Evolutionary conservation across 2,888 invertebrate genomes (phyloP).

Genomic region (Ichneumoninae sp.): DNA sequence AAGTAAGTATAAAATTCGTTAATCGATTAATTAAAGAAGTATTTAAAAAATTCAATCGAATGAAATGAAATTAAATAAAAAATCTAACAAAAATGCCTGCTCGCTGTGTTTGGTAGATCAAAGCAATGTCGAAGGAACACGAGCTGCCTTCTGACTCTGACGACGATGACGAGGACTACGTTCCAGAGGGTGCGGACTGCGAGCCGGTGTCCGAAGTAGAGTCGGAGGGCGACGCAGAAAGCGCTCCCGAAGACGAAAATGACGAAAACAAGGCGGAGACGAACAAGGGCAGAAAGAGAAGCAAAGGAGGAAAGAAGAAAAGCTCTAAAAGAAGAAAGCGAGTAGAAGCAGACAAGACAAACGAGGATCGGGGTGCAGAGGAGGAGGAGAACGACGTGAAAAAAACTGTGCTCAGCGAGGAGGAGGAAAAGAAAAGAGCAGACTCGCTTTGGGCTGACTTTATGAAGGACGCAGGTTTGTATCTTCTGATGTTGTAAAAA

Average conservation of each 20-base stretch:
- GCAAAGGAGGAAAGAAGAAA: conserved; percentile 73
- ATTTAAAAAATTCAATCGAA: not conserved
- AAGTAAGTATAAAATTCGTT: not conserved
- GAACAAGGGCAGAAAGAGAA: conserved; percentile 73
- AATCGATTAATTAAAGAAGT: not conserved
- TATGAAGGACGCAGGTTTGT: conserved; percentile 88
- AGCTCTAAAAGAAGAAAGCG: conserved; percentile 61
- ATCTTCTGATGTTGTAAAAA: not conserved
- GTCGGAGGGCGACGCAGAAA: conserved; percentile 88
- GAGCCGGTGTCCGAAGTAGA: conserved; percentile 89
- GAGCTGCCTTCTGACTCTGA: conserved; percentile 88
- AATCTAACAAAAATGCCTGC: not conserved
- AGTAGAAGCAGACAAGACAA: conserved; percentile 68
- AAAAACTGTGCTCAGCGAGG: conserved; percentile 84
- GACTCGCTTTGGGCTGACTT: conserved; percentile 93
- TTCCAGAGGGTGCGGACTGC: conserved; percentile 87
- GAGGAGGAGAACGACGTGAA: conserved; percentile 77
- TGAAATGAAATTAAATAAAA: not conserved
- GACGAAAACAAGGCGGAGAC: conserved; percentile 76
- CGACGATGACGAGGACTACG: conserved; percentile 92
- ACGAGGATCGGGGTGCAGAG: conserved; percentile 72
- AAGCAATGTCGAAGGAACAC: conserved; percentile 82
- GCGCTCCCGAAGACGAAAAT: conserved; percentile 86
- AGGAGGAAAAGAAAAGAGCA: conserved; percentile 89
- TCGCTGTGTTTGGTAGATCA: not conserved